These are phyloP conservation scores for Drosophila subsilvestris DNA, from an alignment of 2,888 invertebrate genomes.

Conservation along the genomic window DNA sequence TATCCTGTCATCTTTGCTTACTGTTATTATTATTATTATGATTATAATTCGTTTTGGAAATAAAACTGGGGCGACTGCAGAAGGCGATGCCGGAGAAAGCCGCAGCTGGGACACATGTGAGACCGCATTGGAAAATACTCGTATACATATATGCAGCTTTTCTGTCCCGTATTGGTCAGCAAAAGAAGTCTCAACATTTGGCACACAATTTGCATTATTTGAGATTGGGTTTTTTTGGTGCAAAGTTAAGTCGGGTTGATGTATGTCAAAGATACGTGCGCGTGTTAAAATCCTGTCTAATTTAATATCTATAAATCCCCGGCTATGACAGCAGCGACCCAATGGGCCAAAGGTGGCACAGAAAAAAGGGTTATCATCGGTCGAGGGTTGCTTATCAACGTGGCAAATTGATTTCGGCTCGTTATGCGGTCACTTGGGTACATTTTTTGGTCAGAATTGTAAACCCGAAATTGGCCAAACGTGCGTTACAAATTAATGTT, in stretches of 20 bases:
- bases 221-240: slow-evolving; percentile 19
- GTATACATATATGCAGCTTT: neutral
- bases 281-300: slow-evolving; percentile 71
- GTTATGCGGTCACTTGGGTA: slow-evolving; percentile 80
- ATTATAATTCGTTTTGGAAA: slow-evolving; percentile 61
- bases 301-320: slow-evolving; percentile 79
- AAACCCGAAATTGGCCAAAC: slow-evolving; percentile 77
- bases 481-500: slow-evolving; percentile 81
- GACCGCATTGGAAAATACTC: slow-evolving; percentile 8
- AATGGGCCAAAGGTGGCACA: slow-evolving; percentile 21
- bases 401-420: slow-evolving; percentile 78
- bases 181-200: slow-evolving; percentile 64
- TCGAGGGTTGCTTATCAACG: slow-evolving; percentile 71
- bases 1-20: slow-evolving; percentile 44
- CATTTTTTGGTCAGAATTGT: slow-evolving; percentile 77
- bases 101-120: slow-evolving; percentile 59
- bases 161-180: slow-evolving; percentile 29
- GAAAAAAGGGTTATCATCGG: slow-evolving; percentile 44
- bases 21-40: slow-evolving; percentile 55
- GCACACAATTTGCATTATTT: slow-evolving; percentile 68
- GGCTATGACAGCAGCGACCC: slow-evolving; percentile 57
- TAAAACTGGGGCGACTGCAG: slow-evolving; percentile 63
- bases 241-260: slow-evolving; percentile 70
- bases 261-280: slow-evolving; percentile 76
- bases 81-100: slow-evolving; percentile 27